phyloP scores from a whole-genome alignment of 92 coral and sea anemone genomes.

The Plumapathes pennacea region DNA sequence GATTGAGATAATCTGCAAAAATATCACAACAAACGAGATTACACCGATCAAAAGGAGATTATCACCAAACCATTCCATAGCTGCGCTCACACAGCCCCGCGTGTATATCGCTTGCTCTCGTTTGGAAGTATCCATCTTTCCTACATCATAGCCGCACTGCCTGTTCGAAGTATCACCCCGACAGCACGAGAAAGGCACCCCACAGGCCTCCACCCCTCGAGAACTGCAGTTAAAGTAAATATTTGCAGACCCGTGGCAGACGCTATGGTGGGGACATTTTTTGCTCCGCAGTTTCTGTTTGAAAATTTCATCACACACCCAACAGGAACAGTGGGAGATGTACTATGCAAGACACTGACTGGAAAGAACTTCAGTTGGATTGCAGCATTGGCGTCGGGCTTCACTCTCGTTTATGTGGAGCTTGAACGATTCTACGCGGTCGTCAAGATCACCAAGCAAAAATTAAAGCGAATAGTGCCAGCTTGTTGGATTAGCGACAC shows the following conservation, averaged over 20 bases:
- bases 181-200: conserved; percentile 73
- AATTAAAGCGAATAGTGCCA: no score
- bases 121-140: conserved; percentile 10
- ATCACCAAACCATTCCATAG: conserved; percentile 38
- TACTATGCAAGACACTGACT: no score
- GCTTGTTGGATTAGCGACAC: no score
- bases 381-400: no score
- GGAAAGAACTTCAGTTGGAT: no score
- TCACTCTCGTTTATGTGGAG: no score
- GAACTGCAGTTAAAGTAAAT: conserved; percentile 60
- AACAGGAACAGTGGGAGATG: no score
- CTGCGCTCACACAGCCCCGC: conserved; percentile 44
- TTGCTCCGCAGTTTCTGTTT: no score
- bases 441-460: no score
- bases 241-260: conserved; percentile 56
- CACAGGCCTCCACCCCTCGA: conserved; percentile 51
- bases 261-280: no score
- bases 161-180: conserved; percentile 40
- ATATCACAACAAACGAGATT: conserved; percentile 24
- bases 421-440: no score
- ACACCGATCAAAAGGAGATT: conserved; percentile 50
- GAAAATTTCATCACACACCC: no score
- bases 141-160: conserved; percentile 66
- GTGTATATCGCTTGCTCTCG: conserved; percentile 37
- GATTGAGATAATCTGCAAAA: conserved; percentile 49